Evolutionary conservation across 2,113 vertebrate genomes (phyloP), one percentile per base, ranked within the genome.

Genomic region (Ovis canadensis): DNA sequence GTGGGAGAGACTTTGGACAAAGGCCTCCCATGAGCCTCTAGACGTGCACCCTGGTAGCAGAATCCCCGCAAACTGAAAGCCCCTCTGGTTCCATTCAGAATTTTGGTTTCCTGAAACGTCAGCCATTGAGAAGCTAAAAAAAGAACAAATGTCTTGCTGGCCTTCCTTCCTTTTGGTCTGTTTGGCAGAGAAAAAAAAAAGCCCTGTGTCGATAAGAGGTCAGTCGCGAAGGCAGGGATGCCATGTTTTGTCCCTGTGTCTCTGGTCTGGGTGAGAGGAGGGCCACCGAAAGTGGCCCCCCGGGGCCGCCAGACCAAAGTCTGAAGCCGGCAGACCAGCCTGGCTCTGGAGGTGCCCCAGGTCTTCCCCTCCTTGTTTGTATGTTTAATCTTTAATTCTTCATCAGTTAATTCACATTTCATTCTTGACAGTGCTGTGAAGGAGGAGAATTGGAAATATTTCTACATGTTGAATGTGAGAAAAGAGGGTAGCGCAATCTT

Each of bases 151-250:
- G 29, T 88, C 95, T 86, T 11, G 50, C 86, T 55, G 91, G 89
- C 86, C 87, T 98, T 98, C 97, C 94, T 97, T 97, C 93, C 97
- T 97, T 92, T 91, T 62, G 94, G 67, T 91, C 96, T 92, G 43
- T 96, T 97, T 97, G 97, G 93, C 96, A 95, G 91, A 87, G 81
- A 57, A 3, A 50, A 93, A 93, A 91, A 91, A 62, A 74, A 36
- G 36, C 62, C 36, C 74, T 10, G 60, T 83, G 89, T 74, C 91
- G 93, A 96, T 91, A 87, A 96, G 90, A 95, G 96, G 78, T 96
- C 94, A 86, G 60, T 55, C 17, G 1, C 1, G 82, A 95, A 48
- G 81, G 52, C 54, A 45, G 88, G 45, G 48, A 15, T 96, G n/a
- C 88, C 31, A 1, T 33, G 40, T 48, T 50, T 27, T 40, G 88